Evolutionary conservation across 2,888 invertebrate genomes (phyloP).

Genomic region (Osmoderma eremita): DNA sequence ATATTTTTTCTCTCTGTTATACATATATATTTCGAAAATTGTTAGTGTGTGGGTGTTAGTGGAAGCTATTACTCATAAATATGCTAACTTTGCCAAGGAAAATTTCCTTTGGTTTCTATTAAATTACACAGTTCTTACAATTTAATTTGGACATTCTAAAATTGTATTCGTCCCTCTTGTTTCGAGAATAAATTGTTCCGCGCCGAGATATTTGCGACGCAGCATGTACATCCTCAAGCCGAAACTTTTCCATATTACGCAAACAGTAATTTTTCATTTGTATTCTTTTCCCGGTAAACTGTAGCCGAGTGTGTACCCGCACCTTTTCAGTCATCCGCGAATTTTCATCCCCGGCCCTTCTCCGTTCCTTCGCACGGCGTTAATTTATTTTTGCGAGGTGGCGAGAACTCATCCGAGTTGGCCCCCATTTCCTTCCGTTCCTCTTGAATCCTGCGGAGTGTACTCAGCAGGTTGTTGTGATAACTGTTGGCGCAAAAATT

Average conservation of each 20-base stretch:
- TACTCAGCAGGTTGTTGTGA: conserved; percentile 54
- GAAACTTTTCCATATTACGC: conserved; percentile 19
- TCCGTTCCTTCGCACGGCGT: conserved; percentile 3
- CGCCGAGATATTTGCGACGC: conserved; percentile 1
- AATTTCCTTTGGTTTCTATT: too few relatives aligned
- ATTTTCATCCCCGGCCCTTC: neutral
- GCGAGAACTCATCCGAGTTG: conserved; percentile 22
- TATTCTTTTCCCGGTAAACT: neutral
- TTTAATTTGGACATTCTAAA: neutral
- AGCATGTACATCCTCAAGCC: conserved; percentile 8
- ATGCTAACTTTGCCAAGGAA: too few relatives aligned
- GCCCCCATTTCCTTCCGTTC: conserved; percentile 25
- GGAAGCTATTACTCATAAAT: too few relatives aligned
- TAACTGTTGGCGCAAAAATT: conserved; percentile 58
- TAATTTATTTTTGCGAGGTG: conserved; percentile 37
- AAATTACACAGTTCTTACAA: too few relatives aligned
- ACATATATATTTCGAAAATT: too few relatives aligned
- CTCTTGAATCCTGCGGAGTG: conserved; percentile 21
- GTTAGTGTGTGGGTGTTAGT: too few relatives aligned
- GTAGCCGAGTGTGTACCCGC: neutral
- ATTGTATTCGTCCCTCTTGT: neutral
- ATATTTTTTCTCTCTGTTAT: too few relatives aligned
- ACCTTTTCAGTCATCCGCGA: conserved; percentile 17
- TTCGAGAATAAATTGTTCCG: conserved; percentile 17
- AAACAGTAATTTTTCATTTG: conserved; percentile 35